A percentile compares a stretch with the other conserved stretches of the same genome.
Conservation (phyloP, 2,113 vertebrate genomes). For the Silurus asotus region DNA sequence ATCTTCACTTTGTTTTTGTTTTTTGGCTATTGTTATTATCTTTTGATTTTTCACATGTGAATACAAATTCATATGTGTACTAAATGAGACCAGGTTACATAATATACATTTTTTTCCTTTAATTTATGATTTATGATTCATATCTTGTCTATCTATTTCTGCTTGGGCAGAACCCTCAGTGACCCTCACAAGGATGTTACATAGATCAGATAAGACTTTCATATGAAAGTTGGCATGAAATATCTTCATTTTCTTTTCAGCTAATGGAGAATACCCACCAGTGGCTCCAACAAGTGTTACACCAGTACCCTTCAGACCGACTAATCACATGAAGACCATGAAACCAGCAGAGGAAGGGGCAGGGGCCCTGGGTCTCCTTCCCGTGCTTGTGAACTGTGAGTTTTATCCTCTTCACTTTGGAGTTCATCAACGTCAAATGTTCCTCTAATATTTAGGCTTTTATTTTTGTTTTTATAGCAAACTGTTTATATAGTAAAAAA, state of each 20-base stretch:
- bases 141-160: background rate
- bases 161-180: background rate
- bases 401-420: conserved; percentile 32
- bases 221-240: background rate
- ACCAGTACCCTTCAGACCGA: conserved; percentile 14
- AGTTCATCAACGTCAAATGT: background rate
- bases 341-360: conserved; percentile 51
- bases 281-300: conserved; percentile 56
- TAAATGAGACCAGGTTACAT: background rate
- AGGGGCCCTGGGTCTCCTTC: conserved; percentile 8
- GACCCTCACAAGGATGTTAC: background rate
- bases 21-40: background rate
- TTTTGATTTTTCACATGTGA: background rate
- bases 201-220: background rate
- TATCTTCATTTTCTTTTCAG: conserved; percentile 59
- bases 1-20: background rate
- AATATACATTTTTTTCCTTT: background rate
- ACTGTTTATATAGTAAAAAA: no score
- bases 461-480: background rate
- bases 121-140: background rate
- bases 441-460: background rate
- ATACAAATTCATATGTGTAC: background rate
- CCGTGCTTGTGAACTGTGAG: conserved; percentile 64
- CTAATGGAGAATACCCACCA: conserved; percentile 76
- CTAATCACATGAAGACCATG: conserved; percentile 50